Percentiles rank a stretch among this genome's conserved stretches.
Conservation (phyloP, 35 echinoderm and acorn worm genomes). For the Apostichopus californicus region DNA sequence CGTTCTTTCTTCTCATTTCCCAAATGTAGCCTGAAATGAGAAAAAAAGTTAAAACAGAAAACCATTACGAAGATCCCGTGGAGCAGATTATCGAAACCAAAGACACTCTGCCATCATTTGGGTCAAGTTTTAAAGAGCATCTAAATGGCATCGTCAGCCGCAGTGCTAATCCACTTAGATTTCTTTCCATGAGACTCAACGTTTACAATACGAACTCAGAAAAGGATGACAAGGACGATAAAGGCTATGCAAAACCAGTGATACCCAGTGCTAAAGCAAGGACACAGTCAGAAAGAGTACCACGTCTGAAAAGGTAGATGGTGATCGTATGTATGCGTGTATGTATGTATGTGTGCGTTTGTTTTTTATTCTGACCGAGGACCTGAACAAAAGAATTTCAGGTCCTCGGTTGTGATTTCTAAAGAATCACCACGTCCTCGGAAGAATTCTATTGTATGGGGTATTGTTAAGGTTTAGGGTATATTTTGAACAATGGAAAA, state of each 20-base stretch:
- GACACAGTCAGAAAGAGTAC: slow-evolving; percentile 4
- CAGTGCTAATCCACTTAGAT: background rate
- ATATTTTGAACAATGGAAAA: no score
- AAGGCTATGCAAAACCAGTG: no score
- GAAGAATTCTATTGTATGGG: no score
- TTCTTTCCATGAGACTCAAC: background rate
- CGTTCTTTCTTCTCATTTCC: background rate
- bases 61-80: slow-evolving; percentile 15
- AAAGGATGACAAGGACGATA: background rate
- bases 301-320: background rate
- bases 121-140: slow-evolving; percentile 8
- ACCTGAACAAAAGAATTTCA: no score
- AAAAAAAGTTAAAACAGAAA: background rate
- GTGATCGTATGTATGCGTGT: no score
- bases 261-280: background rate
- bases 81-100: background rate
- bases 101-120: background rate
- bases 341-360: no score
- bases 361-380: no score
- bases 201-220: background rate
- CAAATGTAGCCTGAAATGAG: background rate
- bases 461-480: no score
- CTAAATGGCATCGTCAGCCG: background rate
- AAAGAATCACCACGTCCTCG: no score
- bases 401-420: no score